Evolutionary conservation across 2,888 invertebrate species (phyloP), one percentile per base, ranked within the genome.

Genomic region (Cancer borealis): DNA sequence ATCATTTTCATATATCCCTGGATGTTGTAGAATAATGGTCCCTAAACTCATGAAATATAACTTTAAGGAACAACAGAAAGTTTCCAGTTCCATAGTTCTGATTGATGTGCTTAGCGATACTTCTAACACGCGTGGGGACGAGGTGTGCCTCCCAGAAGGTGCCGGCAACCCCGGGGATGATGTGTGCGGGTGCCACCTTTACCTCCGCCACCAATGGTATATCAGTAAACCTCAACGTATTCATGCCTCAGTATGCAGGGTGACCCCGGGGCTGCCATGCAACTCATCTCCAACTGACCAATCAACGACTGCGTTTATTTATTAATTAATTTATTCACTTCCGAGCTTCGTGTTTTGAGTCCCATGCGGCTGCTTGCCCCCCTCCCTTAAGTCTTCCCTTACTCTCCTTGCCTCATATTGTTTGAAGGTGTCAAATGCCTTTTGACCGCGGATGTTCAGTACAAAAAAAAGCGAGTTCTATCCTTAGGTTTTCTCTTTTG

Each of bases 1-100:
- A 84, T 84, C 30, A 84, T 39, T 84, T 39, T 84, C 84, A 84
- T 84, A 84, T 84, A 84, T 84, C 39, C 84, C 84, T 84, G 84
- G 84, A 84, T 84, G 84, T 84, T 84, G 84, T 84, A 84, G 84
- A 84, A 39, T 84, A 84, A 84, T 84, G 84, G 84, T 84, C 84
- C 84, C 84, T 84, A 39, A 84, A 84, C 84, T 84, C 39, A 84
- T 84, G 14, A 84, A 21, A 84, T 84, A 84, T 30, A 84, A 84
- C 84, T 30, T 30, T 84, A 39, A 84, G 84, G 84, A 84, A 14
- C 84, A n/a, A 10, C 39, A 39, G 4, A 84, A 39, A 84, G 84
- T 84, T 39, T 39, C 84, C 84, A 30, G 84, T 84, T 39, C n/a
- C 84, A n/a, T 84, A 84, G 84, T 26, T 39, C 84, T 84, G 39